Base-by-base conservation (phyloP, 2,797 vertebrate species). In the Pelodytes ibericus region DNA sequence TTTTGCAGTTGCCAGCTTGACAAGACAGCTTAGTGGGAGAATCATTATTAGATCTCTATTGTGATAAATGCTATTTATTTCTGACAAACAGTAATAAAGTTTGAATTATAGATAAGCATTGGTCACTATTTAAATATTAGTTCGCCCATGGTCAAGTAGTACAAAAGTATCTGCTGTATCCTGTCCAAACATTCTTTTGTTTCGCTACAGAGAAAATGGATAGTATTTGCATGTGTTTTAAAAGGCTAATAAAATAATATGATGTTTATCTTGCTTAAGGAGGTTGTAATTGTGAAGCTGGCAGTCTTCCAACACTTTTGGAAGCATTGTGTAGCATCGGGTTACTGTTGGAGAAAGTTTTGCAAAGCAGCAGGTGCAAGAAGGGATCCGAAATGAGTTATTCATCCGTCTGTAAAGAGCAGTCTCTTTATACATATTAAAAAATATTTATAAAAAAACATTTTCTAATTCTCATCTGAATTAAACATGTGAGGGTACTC, bases 241-340 rank as follows among this genome's bases (percentile, higher is more conserved):
- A 97, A 96, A 96, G 94, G 94, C 91, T 96, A 97, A 99, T 98
- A 94, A 96, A 95, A 94, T 98, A 96, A 96, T 96, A 95, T 94
- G 94, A 96, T 96, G 95, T 97, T 98, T 97, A 96, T 98, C 94
- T 96, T 95, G 91, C 91, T 93, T 93, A 94, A 96, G 94, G 93
- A 96, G 94, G n/a, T 96, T 90, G 95, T 94, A 93, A 95, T 96
- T 95, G 95, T 92, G n/a, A 25, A 91, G 81, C 83, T 94, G 93
- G 95, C 92, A 80, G 84, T 76, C 82, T 87, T 92, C 94, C 95
- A 95, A 87, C 84, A 89, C 89, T 85, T n/a, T 94, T 91, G 88
- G 81, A 87, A 88, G 88, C 91, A 90, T 95, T 95, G 88, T 92
- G 86, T 84, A 84, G 89, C 92, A 87, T 90, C 90, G 90, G 24